These are phyloP conservation scores for Oriolus oriolus DNA, from an alignment of 2,113 vertebrate genomes.

Conservation along the genomic window DNA sequence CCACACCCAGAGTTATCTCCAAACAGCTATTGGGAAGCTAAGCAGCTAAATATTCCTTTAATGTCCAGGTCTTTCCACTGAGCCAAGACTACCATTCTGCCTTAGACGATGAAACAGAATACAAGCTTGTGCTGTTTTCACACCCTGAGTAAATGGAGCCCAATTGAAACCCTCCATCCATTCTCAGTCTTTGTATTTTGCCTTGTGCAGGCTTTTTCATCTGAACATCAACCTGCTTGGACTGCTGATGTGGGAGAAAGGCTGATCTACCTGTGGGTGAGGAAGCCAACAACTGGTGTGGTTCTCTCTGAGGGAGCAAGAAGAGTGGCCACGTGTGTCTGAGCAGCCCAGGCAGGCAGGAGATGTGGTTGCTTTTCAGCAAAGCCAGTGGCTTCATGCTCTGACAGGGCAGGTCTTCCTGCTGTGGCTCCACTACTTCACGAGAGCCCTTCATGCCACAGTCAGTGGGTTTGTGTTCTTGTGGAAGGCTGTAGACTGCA, in stretches of 20 bases:
- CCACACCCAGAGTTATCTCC: neutral
- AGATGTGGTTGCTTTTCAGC: neutral
- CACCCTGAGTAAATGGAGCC: accelerated
- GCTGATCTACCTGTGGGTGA: neutral
- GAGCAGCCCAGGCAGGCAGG: neutral
- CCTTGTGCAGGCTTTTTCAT: neutral
- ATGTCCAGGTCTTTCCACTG: neutral
- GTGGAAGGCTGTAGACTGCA: neutral
- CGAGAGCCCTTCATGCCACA: neutral
- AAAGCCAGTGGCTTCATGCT: neutral
- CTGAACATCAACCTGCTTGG: neutral
- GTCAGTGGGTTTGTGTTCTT: neutral
- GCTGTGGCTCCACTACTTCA: neutral
- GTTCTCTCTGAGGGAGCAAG: neutral
- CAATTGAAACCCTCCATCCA: neutral
- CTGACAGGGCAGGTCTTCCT: neutral
- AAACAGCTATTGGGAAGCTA: neutral
- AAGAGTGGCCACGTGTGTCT: neutral
- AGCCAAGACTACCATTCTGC: neutral
- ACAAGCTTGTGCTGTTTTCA: neutral
- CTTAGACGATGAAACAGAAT: neutral
- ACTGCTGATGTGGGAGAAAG: neutral
- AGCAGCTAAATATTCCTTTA: neutral
- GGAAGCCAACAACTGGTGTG: neutral
- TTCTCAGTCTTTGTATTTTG: neutral